A percentile compares a stretch with the other conserved stretches of the same genome.
phyloP scores from a whole-genome alignment of 35 echinoderm and acorn worm genomes.

The Anneissia japonica region DNA sequence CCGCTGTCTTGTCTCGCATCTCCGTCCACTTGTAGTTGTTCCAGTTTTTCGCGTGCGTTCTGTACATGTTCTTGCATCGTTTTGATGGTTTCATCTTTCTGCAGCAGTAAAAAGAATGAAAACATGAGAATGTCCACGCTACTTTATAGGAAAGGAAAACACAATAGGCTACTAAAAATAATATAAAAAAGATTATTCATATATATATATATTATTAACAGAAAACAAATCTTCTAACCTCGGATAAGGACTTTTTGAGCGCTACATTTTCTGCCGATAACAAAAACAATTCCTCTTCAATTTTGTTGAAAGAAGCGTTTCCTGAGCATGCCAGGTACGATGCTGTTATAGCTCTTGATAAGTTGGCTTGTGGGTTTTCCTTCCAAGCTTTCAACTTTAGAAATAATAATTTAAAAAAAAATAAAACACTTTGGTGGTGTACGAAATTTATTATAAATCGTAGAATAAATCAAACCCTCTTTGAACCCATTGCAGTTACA shows the following conservation, averaged over 20 bases:
- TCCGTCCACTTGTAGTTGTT: constrained; percentile 44
- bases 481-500: too few relatives aligned
- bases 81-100: constrained; percentile 88
- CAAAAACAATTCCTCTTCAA: constrained; percentile 88
- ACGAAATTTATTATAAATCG: too few relatives aligned
- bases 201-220: not conserved
- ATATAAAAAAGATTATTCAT: not conserved
- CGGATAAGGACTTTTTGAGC: constrained; percentile 69
- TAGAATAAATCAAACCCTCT: too few relatives aligned
- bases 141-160: not conserved
- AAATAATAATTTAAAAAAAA: too few relatives aligned
- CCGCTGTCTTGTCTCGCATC: constrained; percentile 85
- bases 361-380: constrained; percentile 52
- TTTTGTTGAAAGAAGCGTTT: constrained; percentile 56
- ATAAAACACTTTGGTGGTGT: too few relatives aligned
- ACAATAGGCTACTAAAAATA: not conserved
- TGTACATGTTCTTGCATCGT: constrained; percentile 71
- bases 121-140: not conserved
- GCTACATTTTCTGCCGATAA: constrained; percentile 82
- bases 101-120: constrained; percentile 1
- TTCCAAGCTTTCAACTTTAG: constrained; percentile 79
- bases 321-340: constrained; percentile 78
- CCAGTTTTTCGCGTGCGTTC: constrained; percentile 73
- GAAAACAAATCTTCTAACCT: too few relatives aligned
- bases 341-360: constrained; percentile 71